Percentiles rank a stretch among this genome's conserved stretches.
These are phyloP conservation scores for Solea senegalensis DNA, from an alignment of 2,113 vertebrate genomes.

Conservation along the genomic window DNA sequence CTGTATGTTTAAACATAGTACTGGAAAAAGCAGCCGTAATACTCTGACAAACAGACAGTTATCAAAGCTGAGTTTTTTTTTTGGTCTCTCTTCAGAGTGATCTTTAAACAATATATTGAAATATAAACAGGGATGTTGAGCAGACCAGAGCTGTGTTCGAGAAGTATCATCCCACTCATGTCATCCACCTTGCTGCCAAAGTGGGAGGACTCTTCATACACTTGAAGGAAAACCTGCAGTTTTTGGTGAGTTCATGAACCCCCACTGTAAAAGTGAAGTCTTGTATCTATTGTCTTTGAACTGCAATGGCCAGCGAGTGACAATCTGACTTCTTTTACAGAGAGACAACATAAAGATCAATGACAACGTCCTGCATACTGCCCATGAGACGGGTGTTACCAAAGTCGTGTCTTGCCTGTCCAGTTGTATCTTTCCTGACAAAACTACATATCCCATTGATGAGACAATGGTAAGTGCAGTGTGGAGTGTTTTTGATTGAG, in stretches of 20 bases:
- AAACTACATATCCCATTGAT: constrained; percentile 89
- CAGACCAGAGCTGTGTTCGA: constrained; percentile 87
- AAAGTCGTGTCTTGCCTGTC: constrained; percentile 93
- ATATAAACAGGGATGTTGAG: constrained; percentile 58
- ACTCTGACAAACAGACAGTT: neutral
- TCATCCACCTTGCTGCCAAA: constrained; percentile 93
- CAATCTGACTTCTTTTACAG: constrained; percentile 60
- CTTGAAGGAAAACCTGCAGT: constrained; percentile 89
- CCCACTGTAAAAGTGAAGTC: neutral
- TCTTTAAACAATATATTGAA: neutral
- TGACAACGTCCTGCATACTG: constrained; percentile 87
- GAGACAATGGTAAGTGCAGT: constrained; percentile 86
- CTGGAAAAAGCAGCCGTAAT: too few species aligned
- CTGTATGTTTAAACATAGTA: too few species aligned
- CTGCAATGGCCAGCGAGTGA: neutral
- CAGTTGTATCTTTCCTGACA: constrained; percentile 91
- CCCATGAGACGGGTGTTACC: constrained; percentile 77
- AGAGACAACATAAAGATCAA: constrained; percentile 89
- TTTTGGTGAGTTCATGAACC: constrained; percentile 86
- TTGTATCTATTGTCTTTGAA: neutral
- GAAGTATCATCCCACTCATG: constrained; percentile 85
- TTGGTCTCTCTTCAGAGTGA: neutral
- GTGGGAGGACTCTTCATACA: constrained; percentile 91
- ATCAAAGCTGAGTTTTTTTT: neutral
- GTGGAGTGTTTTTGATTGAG: too few species aligned